These are phyloP conservation scores for Callopanchax toddi DNA, from an alignment of 2,113 vertebrate genomes.

Conservation along the genomic window DNA sequence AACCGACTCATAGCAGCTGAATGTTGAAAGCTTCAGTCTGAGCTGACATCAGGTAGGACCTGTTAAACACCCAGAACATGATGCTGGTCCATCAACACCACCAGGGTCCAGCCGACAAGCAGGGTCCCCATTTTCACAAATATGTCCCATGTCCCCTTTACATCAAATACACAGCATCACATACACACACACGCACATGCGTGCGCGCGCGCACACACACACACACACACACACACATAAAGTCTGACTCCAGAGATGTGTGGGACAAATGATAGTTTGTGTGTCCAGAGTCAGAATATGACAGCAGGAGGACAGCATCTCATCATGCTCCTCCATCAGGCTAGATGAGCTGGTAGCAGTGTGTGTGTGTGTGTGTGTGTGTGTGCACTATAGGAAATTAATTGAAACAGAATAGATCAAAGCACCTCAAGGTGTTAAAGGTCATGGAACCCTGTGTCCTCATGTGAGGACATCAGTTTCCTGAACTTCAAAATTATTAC, in stretches of 20 bases:
- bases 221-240: slow-evolving; percentile 14
- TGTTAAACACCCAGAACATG: not conserved
- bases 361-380: slow-evolving; percentile 18
- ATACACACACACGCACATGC: too few species aligned
- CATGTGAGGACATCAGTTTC: too few species aligned
- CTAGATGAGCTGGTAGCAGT: slow-evolving; percentile 24
- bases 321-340: slow-evolving; percentile 73
- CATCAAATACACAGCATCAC: not conserved
- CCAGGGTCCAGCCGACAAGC: not conserved
- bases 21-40: too few species aligned
- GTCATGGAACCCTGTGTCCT: too few species aligned
- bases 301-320: slow-evolving; percentile 64
- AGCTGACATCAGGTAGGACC: not conserved
- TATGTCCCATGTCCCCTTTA: too few species aligned
- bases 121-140: not conserved
- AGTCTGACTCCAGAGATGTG: slow-evolving; percentile 60
- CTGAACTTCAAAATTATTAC: too few species aligned
- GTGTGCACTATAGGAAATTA: too few species aligned
- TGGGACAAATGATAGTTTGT: slow-evolving; percentile 79
- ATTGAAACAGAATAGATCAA: too few species aligned
- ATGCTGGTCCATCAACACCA: not conserved
- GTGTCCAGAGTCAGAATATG: slow-evolving; percentile 65
- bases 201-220: too few species aligned
- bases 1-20: too few species aligned
- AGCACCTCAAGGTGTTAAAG: too few species aligned